A percentile compares a stretch with the other conserved stretches of the same genome.
Evolutionary conservation across 2,888 invertebrate genomes (phyloP).

Genomic region (Beris chalybata): DNA sequence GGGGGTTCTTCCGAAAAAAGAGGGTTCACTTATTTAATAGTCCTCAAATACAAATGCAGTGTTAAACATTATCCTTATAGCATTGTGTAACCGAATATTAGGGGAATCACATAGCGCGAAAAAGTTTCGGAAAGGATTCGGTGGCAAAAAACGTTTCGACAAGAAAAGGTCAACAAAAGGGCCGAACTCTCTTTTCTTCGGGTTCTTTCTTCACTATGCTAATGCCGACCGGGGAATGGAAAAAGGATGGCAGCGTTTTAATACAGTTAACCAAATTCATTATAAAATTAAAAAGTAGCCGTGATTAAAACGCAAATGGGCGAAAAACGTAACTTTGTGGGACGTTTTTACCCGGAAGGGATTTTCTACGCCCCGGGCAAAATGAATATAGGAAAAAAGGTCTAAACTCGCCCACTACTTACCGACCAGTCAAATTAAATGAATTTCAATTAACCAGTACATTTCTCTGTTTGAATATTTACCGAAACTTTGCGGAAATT

Average conservation of each 20-base stretch:
- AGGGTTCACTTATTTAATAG: conserved; percentile 31
- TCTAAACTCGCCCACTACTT: background rate
- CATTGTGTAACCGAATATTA: conserved; percentile 33
- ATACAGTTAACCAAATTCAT: conserved; percentile 35
- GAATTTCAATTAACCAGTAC: conserved; percentile 37
- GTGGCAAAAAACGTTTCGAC: conserved; percentile 18
- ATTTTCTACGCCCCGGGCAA: background rate
- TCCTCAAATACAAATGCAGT: conserved; percentile 36
- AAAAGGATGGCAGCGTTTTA: conserved; percentile 21
- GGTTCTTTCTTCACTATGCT: conserved; percentile 3
- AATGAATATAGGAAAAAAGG: conserved; percentile 1
- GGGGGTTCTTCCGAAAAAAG: conserved; percentile 6
- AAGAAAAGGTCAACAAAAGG: conserved; percentile 34
- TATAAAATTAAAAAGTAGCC: conserved; percentile 36
- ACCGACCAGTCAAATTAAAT: conserved; percentile 31
- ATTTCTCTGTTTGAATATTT: background rate
- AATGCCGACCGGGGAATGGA: background rate
- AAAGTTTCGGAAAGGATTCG: background rate
- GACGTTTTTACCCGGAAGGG: conserved; percentile 19
- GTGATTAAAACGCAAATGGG: conserved; percentile 31
- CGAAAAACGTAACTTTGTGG: background rate
- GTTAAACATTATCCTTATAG: conserved; percentile 35
- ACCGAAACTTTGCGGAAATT: background rate
- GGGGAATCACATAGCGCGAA: background rate
- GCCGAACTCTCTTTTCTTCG: conserved; percentile 10